Evolutionary conservation across 2,113 vertebrate genomes (phyloP).

Genomic region (Patagioenas fasciata): DNA sequence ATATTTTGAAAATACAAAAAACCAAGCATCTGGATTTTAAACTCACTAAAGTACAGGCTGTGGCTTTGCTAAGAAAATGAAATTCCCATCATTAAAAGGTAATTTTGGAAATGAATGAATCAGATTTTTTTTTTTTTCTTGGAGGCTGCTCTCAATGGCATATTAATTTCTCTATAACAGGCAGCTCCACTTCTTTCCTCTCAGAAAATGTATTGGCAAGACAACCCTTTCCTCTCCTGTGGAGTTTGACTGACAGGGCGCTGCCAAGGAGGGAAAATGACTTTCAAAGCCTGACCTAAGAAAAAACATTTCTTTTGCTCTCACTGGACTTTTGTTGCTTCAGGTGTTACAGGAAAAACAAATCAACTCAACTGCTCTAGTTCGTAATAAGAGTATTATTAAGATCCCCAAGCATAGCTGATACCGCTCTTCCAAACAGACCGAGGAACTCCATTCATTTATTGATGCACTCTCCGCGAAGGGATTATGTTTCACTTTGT

Average conservation of each 20-base stretch:
- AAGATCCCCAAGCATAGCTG: constrained; percentile 58
- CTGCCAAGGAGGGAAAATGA: constrained; percentile 46
- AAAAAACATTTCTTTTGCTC: constrained; percentile 46
- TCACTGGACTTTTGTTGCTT: constrained; percentile 65
- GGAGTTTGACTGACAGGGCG: constrained; percentile 65
- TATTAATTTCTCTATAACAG: constrained; percentile 15
- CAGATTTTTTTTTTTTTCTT: background rate
- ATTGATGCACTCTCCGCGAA: constrained; percentile 50
- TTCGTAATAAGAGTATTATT: constrained; percentile 64
- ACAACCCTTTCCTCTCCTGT: constrained; percentile 19
- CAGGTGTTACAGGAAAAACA: constrained; percentile 72
- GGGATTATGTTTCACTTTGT: constrained; percentile 70
- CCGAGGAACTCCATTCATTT: constrained; percentile 1
- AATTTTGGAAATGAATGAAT: constrained; percentile 11
- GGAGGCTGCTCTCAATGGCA: background rate
- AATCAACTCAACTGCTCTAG: constrained; percentile 49
- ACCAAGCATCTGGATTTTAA: constrained; percentile 7
- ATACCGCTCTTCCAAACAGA: constrained; percentile 38
- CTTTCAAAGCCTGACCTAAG: constrained; percentile 68
- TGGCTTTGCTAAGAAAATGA: background rate
- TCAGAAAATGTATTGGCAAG: constrained; percentile 4
- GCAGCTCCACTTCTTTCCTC: background rate
- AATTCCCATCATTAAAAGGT: constrained; percentile 7
- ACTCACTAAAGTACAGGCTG: background rate
- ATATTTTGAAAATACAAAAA: background rate